These are phyloP conservation scores for Trachelus iudaicus DNA, from an alignment of 2,888 invertebrate genomes.

Conservation along the genomic window DNA sequence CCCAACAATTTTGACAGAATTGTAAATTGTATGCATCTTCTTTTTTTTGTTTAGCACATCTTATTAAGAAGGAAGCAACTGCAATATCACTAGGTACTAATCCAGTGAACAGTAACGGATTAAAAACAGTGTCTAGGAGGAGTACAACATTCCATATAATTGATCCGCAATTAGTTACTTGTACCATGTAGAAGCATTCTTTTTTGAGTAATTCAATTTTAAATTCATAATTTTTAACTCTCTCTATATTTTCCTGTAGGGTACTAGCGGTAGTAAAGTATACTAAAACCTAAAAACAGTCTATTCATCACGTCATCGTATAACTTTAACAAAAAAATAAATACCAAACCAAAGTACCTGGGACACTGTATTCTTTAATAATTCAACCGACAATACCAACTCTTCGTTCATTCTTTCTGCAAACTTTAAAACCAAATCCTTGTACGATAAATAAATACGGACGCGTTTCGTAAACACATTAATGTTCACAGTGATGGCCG, in stretches of 20 bases:
- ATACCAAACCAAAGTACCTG: not conserved
- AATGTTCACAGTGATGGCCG: not conserved
- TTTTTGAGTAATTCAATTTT: slow-evolving; percentile 21
- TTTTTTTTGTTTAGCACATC: not conserved
- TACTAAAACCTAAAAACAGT: not conserved
- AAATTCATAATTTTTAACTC: slow-evolving; percentile 7
- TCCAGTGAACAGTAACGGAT: not conserved
- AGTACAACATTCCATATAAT: not conserved
- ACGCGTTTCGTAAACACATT: not conserved
- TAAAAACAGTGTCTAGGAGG: not conserved
- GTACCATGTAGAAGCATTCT: slow-evolving; percentile 17
- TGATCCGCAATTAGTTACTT: slow-evolving; percentile 18
- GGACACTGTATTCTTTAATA: not conserved
- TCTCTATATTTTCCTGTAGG: not conserved
- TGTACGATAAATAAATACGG: not conserved
- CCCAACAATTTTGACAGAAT: slow-evolving; percentile 7
- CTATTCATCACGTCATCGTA: not conserved
- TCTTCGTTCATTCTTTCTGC: not conserved
- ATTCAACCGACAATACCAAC: not conserved
- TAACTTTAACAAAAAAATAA: not conserved
- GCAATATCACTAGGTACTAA: not conserved
- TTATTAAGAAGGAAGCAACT: not conserved
- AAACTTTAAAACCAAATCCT: not conserved
- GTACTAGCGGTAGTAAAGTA: not conserved
- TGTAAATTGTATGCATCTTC: not conserved